Percentiles rank a stretch among this genome's conserved stretches.
Evolutionary conservation across 1,140 invertebrate genomes (phyloP).

Genomic region (Helicorthomorpha holstii): DNA sequence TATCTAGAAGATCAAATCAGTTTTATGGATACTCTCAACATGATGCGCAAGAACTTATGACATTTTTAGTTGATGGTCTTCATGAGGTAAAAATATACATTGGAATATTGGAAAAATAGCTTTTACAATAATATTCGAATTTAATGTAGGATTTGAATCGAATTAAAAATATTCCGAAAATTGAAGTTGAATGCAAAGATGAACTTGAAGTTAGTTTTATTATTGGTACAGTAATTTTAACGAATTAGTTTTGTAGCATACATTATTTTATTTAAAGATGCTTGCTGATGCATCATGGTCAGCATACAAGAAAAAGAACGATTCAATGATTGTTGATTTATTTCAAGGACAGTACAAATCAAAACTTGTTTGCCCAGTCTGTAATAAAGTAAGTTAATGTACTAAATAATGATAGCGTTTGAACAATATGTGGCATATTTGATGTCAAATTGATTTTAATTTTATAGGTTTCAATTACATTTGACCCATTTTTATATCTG

Average conservation of each 20-base stretch:
- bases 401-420: neutral
- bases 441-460: conserved; percentile 1
- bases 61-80: conserved; percentile 34
- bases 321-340: conserved; percentile 23
- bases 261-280: conserved; percentile 7
- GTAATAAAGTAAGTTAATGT: conserved; percentile 25
- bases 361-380: conserved; percentile 30
- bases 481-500: conserved; percentile 31
- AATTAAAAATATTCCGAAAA: conserved; percentile 18
- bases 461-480: conserved; percentile 30
- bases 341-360: conserved; percentile 34
- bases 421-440: neutral
- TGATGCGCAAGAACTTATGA: conserved; percentile 39
- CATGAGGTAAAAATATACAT: conserved; percentile 28
- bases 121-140: conserved; percentile 4
- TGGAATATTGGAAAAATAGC: neutral
- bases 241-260: neutral
- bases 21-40: conserved; percentile 37
- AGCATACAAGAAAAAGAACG: conserved; percentile 19
- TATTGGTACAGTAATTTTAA: neutral
- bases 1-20: conserved; percentile 31
- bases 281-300: conserved; percentile 23
- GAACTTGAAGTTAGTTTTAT: conserved; percentile 3
- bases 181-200: conserved; percentile 14
- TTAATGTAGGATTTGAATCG: conserved; percentile 21